A percentile compares a stretch with the other conserved stretches of the same genome.
Evolutionary conservation across 2,113 vertebrate species (phyloP).

Genomic region (Platysternon megacephalum): DNA sequence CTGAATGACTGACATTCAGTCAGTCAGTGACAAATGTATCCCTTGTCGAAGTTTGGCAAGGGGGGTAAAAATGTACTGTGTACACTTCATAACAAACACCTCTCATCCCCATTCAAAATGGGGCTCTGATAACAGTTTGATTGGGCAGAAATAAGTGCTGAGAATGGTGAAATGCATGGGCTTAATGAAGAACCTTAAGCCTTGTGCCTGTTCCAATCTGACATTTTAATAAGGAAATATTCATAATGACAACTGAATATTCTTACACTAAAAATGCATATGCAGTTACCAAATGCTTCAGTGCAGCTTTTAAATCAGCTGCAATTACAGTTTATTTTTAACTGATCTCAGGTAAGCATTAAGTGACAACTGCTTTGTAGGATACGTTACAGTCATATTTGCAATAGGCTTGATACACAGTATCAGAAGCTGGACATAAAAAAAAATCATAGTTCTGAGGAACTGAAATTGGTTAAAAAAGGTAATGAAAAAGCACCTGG

Average conservation of each 20-base stretch:
- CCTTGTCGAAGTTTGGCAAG: neutral
- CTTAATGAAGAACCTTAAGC: neutral
- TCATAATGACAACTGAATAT: neutral
- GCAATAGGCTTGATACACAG: neutral
- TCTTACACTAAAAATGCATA: neutral
- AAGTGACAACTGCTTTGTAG: neutral
- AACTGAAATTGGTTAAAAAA: neutral
- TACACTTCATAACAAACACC: neutral
- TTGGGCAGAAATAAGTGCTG: neutral
- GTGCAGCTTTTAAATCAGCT: neutral
- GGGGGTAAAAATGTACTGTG: neutral
- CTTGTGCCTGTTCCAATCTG: neutral
- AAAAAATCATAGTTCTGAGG: neutral
- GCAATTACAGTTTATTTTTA: neutral
- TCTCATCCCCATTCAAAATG: neutral
- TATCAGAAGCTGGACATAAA: neutral
- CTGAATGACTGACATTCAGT: neutral
- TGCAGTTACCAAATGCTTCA: neutral
- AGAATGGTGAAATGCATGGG: neutral
- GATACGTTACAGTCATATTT: fast-evolving
- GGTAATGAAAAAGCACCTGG: neutral
- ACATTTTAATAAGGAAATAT: neutral
- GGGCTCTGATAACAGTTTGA: too few species aligned
- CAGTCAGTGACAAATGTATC: neutral
- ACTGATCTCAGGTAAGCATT: neutral